Percentiles rank a stretch among this genome's conserved stretches.
These are phyloP conservation scores for Quadroppia sp. DNA, from an alignment of 2,888 invertebrate genomes.

Conservation along the genomic window DNA sequence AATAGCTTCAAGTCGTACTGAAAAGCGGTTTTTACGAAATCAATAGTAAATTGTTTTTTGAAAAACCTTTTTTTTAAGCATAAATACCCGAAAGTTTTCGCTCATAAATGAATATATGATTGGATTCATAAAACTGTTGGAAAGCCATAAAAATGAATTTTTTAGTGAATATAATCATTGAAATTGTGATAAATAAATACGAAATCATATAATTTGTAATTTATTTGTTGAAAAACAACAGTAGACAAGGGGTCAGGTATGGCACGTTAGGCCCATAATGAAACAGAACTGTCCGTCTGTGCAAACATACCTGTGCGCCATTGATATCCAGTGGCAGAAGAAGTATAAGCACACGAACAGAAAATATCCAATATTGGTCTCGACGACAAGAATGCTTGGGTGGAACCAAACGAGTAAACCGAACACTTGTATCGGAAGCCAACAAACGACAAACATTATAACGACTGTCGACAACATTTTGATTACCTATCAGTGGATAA, in stretches of 20 bases:
- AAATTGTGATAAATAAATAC: neutral
- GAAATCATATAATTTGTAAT: neutral
- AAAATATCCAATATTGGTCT: slow-evolving; percentile 29
- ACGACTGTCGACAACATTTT: slow-evolving; percentile 48
- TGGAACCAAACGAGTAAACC: slow-evolving; percentile 42
- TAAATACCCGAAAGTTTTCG: slow-evolving; percentile 48
- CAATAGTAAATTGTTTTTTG: neutral
- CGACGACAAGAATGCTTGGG: slow-evolving; percentile 9
- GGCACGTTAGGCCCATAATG: neutral
- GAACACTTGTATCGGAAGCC: slow-evolving; percentile 54
- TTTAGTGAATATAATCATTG: neutral
- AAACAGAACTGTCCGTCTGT: neutral
- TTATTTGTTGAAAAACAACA: no score
- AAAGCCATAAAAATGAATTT: neutral
- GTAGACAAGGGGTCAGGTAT: no score
- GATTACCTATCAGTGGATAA: slow-evolving; percentile 51
- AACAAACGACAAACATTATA: slow-evolving; percentile 46
- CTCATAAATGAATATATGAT: slow-evolving; percentile 51
- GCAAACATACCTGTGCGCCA: slow-evolving; percentile 45
- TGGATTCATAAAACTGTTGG: slow-evolving; percentile 48
- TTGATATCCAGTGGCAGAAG: slow-evolving; percentile 48
- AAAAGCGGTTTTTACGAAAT: neutral
- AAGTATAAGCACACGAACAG: slow-evolving; percentile 46
- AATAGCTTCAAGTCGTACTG: slow-evolving; percentile 24
- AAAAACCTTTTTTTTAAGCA: neutral